phyloP scores from a whole-genome alignment of 2,797 vertebrate species.

The Etheostoma nigrum region DNA sequence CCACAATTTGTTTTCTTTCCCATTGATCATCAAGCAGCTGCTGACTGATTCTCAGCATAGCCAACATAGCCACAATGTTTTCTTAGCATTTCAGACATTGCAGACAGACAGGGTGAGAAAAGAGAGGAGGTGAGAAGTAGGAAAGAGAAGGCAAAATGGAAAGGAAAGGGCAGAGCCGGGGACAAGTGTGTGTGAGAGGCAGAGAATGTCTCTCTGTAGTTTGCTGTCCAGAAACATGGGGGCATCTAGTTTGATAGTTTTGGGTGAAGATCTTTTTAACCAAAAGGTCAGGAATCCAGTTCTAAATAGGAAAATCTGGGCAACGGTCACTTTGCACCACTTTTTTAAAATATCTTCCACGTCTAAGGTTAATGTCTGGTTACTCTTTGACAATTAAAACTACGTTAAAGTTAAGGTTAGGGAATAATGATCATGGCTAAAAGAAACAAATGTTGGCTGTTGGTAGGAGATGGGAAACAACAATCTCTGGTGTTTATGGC shows the following conservation, averaged over 20 bases:
- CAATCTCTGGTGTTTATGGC: not conserved
- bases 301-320: not conserved
- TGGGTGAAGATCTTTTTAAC: not conserved
- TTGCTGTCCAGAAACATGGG: constrained; percentile 22
- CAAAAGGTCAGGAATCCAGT: constrained; percentile 11
- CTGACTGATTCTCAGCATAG: constrained; percentile 82
- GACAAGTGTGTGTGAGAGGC: constrained; percentile 42
- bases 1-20: constrained; percentile 83
- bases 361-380: not conserved
- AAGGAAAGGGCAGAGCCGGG: constrained; percentile 10
- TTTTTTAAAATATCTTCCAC: not conserved
- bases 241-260: constrained; percentile 5
- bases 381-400: not conserved
- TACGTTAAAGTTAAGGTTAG: no score
- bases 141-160: constrained; percentile 52
- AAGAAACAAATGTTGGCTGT: not conserved
- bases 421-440: not conserved
- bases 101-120: constrained; percentile 74
- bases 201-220: not conserved
- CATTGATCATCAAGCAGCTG: constrained; percentile 82
- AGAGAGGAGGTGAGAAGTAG: constrained; percentile 59
- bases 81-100: constrained; percentile 79
- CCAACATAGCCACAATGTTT: constrained; percentile 81
- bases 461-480: not conserved
- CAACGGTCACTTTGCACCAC: not conserved